Conservation (phyloP, 2,113 vertebrate species). For the Chloroceryle aenea region DNA sequence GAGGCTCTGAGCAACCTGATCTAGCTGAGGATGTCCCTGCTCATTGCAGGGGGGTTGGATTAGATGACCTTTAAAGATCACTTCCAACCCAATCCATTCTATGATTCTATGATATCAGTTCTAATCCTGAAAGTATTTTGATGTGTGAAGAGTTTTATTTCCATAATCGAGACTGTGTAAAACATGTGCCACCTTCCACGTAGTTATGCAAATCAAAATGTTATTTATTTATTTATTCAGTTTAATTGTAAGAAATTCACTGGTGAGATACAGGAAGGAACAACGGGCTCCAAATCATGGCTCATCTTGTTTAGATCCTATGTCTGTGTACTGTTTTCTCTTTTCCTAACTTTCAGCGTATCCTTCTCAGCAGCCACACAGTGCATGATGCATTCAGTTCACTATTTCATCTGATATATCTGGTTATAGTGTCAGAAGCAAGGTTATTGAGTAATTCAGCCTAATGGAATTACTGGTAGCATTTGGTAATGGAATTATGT, state of each 20-base stretch:
- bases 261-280: not conserved
- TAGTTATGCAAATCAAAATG: not conserved
- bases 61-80: not conserved
- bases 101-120: not conserved
- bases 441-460: not conserved
- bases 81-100: not conserved
- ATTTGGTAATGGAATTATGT: not conserved
- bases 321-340: not conserved
- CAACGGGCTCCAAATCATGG: not conserved
- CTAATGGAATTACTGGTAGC: slow-evolving; percentile 5
- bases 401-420: not conserved
- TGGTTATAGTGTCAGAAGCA: not conserved
- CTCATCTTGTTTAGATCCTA: not conserved
- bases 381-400: not conserved
- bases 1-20: not conserved
- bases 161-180: not conserved
- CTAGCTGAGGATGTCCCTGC: not conserved
- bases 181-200: not conserved
- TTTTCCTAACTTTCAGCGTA: not conserved
- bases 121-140: not conserved
- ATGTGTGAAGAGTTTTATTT: not conserved
- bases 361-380: not conserved
- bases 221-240: not conserved
- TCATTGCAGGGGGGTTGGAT: not conserved
- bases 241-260: not conserved